Percentiles rank a stretch among this genome's conserved stretches.
phyloP scores from a whole-genome alignment of 2,888 invertebrate species.

The Drosophila percnosoma region DNA sequence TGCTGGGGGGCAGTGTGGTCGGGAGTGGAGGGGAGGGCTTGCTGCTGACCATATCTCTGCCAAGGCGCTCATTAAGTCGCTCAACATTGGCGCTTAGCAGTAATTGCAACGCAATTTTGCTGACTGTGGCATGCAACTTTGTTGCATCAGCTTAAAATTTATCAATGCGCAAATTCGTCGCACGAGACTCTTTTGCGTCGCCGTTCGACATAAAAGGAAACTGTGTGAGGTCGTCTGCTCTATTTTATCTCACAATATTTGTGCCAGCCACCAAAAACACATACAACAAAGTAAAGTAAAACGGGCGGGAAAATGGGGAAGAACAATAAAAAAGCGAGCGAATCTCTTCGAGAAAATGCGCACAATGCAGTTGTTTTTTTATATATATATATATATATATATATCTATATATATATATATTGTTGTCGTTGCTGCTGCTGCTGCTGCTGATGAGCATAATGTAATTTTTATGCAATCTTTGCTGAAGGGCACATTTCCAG shows the following conservation, averaged over 20 bases:
- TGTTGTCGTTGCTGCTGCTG: constrained; percentile 4
- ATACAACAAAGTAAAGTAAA: constrained; percentile 7
- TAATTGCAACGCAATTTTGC: constrained; percentile 74
- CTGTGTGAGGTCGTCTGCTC: constrained; percentile 76
- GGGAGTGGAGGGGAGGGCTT: neutral
- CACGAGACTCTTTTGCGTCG: constrained; percentile 77
- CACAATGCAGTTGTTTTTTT: constrained; percentile 39
- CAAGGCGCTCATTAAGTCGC: constrained; percentile 69
- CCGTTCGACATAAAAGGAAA: constrained; percentile 70
- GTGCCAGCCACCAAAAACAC: constrained; percentile 65
- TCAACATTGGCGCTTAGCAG: constrained; percentile 53
- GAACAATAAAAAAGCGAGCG: constrained; percentile 3
- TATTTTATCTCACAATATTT: constrained; percentile 62
- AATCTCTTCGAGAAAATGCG: constrained; percentile 37
- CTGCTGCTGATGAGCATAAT: constrained; percentile 36
- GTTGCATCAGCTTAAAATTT: constrained; percentile 72
- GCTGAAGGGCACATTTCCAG: constrained; percentile 41
- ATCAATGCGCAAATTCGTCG: constrained; percentile 65
- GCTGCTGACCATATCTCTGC: constrained; percentile 70
- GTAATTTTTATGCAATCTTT: constrained; percentile 66
- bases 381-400: no score
- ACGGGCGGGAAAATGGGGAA: neutral
- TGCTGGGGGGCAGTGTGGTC: neutral
- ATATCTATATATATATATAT: neutral
- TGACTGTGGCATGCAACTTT: constrained; percentile 74